Evolutionary conservation across 1,140 invertebrate species (phyloP), one percentile per base, ranked within the genome.

Genomic region (Stegodyphus dumicola): DNA sequence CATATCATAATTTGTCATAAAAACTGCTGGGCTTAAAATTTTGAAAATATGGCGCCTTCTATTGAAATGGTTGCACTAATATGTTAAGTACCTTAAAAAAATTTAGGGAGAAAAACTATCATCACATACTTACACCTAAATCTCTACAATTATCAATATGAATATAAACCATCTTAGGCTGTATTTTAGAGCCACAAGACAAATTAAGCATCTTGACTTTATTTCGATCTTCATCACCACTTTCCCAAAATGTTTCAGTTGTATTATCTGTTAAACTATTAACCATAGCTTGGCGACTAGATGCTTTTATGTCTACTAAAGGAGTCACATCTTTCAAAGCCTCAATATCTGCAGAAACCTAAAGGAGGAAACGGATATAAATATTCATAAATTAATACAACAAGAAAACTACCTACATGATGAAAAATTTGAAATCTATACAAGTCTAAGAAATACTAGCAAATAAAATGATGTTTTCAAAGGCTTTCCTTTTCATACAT

Each of bases 231-330:
- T 99, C 98, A 88, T 99, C 98, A 5, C 97, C 97, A 85, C 97
- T 98, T 91, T 99, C 98, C 98, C 98, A 99, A 91, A 99, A 99
- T 0, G 98, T 99, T 91, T 99, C 98, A 0, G 97, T 99, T 2
- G 96, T 97, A 88, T 95, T 95, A 90, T 99, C 98, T 0, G 94
- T 96, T 7, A 99, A 92, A 89, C 96, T 97, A 4, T 94, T 94
- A 33, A 97, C 94, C 96, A 99, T 98, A 5, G 96, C 96, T 88
- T 95, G 95, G 3, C 97, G 93, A 88, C 97, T 98, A 0, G 97
- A 99, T 0, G 96, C 95, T 87, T 95, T 95, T 5, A 98, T 93
- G 77, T 97, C 95, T 13, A 95, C 92, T 67, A 92, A 91, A 1
- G 92, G 89, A 0, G 96, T 97, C 56, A 98, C 91, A 89, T 96